phyloP scores from a whole-genome alignment of 2,888 invertebrate genomes.

The Eretmocerus hayati region DNA sequence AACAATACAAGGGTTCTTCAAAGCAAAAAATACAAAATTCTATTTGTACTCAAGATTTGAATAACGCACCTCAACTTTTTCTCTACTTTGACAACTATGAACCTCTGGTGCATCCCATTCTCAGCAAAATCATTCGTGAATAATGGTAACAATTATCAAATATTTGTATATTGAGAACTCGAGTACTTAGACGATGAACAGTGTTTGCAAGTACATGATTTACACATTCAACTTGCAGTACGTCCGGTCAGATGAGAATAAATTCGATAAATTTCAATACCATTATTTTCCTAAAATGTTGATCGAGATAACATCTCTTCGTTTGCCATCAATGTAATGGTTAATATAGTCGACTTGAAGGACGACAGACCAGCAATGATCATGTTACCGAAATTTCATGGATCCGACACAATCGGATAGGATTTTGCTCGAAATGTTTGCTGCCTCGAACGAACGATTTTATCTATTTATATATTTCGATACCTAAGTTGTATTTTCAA shows the following conservation, averaged over 20 bases:
- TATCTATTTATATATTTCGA: conserved; percentile 3
- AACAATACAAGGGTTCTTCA: neutral
- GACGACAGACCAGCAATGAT: too few relatives aligned
- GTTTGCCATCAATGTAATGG: conserved; percentile 7
- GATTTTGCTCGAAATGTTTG: too few relatives aligned
- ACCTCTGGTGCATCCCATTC: neutral
- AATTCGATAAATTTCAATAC: conserved; percentile 7
- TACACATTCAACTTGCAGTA: too few relatives aligned
- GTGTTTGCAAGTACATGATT: conserved; percentile 5
- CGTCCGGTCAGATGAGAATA: too few relatives aligned
- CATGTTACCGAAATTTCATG: too few relatives aligned
- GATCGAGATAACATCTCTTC: conserved; percentile 13
- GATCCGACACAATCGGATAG: too few relatives aligned
- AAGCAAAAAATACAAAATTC: neutral
- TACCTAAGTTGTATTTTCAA: neutral
- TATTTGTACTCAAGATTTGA: neutral
- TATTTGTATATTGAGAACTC: conserved; percentile 1
- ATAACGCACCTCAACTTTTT: neutral
- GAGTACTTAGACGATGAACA: conserved; percentile 3
- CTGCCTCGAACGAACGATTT: conserved; percentile 13
- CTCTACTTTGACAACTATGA: conserved; percentile 1
- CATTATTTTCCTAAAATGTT: conserved; percentile 9
- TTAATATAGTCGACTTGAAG: too few relatives aligned
- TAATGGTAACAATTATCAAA: conserved; percentile 3
- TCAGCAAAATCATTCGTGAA: conserved; percentile 1